Base-by-base conservation (phyloP, 2,797 vertebrate species). In the Pelochelys cantorii region DNA sequence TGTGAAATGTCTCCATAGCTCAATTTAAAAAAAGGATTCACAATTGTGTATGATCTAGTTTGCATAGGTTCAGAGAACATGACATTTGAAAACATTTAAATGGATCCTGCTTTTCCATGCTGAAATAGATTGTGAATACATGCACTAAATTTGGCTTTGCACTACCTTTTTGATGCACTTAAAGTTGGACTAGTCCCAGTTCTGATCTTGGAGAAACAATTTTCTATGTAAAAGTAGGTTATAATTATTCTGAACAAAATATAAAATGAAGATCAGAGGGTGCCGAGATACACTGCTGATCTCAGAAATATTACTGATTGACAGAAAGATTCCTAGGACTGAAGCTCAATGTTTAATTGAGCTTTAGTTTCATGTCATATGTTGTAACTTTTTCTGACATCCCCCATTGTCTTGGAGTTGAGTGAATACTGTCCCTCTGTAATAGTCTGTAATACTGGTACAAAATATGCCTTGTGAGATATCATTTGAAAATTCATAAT, bases 31-130 rank as follows among this genome's bases (percentile, higher is more conserved):
- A 77, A 17, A 68, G 42, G 4, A 25, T 48, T 52, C 42, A 52
- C 94, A 94, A 87, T 86, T 87, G 94, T 94, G 93, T 94, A 59
- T 93, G 93, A 95, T 95, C 53, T 31, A 96, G 85, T 81, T 95
- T 95, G 94, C 92, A 95, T 80, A n/a, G 87, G 89, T 91, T 95
- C 93, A 96, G 84, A 95, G 90, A 89, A 96, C 95, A 95, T 89
- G 93, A 68, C 85, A 95, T 96, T 95, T 93, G 77, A 92, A 95
- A 95, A 96, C 42, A 92, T 97, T 94, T 92, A 93, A 95, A 94
- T 87, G 71, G 92, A 92, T 81, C 86, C 93, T 71, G 22, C 88
- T 83, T 95, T 96, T 95, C 88, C 85, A 93, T 83, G 59, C 56
- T 95, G 37, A 91, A 94, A 94, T 95, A 54, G 92, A 93, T 88